Base-by-base conservation (phyloP, 1,140 invertebrate genomes). In the Nebria ingens region DNA sequence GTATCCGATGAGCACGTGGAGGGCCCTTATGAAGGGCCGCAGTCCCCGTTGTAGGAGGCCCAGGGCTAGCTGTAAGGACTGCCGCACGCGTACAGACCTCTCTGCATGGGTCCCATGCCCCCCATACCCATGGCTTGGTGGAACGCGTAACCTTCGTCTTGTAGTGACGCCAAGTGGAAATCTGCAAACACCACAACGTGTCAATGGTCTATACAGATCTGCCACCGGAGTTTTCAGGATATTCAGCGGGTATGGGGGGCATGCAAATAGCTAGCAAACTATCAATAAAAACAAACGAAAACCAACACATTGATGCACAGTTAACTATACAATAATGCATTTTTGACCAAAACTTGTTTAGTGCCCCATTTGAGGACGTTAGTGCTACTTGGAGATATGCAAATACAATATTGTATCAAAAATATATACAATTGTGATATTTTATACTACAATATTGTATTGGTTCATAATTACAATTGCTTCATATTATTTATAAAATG, bases 81-180 rank as follows among this genome's bases (percentile, higher is more conserved):
- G 29, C 71, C 71, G 62, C 70, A 73, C 20, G 71, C 71, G 61
- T 73, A 73, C 49, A 73, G 64, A 59, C 71, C 70, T 56, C 71
- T 68, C 58, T 73, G 71, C 70, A 73, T 73, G 58, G 70, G 68
- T 49, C 69, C 70, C 66, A 70, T 69, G 56, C 68, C 68, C 42
- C 71, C 71, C 71, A 73, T 73, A 61, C 71, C 71, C 71, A 73
- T 72, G 52, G 71, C 70, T 65, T 71, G 71, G 58, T 73, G 71
- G 68, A 72, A 73, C 62, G 71, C 70, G 62, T 71, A 72, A 52
- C 70, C 71, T 66, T 73, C 71, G 62, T 73, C 71, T 63, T 73
- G 71, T 22, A 73, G 70, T 49, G 71, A 73, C 51, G 70, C 71
- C 68, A 73, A 64, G 63, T 73, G 71, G 62, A 73, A 71, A 67